Conservation (phyloP, 2,797 vertebrate genomes). For the Graptemys geographica region DNA sequence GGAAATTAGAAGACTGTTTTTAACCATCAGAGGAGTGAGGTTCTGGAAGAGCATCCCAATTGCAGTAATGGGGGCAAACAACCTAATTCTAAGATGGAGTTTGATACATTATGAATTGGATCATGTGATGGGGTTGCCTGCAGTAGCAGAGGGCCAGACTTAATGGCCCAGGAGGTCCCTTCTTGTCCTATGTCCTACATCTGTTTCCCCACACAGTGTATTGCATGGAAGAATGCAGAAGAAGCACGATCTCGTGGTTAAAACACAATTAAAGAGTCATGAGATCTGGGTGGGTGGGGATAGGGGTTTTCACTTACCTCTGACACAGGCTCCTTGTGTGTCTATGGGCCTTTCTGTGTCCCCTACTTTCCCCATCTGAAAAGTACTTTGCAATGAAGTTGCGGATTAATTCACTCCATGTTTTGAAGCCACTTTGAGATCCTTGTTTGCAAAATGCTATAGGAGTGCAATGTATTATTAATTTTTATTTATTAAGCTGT, state of each 20-base stretch:
- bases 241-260: not conserved
- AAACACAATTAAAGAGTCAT: not conserved
- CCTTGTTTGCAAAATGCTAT: not conserved
- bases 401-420: conserved; percentile 11
- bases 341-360: not conserved
- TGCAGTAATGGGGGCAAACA: too few species aligned
- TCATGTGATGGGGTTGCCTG: too few species aligned
- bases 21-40: too few species aligned
- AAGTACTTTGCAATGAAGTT: not conserved
- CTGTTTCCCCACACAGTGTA: not conserved
- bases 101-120: too few species aligned
- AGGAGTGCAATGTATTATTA: not conserved
- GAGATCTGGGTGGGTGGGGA: not conserved
- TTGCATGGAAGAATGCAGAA: not conserved
- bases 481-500: not conserved
- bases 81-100: too few species aligned
- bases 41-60: too few species aligned
- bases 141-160: too few species aligned
- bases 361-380: not conserved
- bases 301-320: not conserved
- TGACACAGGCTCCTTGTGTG: not conserved
- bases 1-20: too few species aligned
- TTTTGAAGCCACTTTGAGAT: not conserved
- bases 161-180: too few species aligned
- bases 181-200: not conserved